Evolutionary conservation across 2,888 invertebrate species (phyloP).

Genomic region (Trissolcus japonicus): DNA sequence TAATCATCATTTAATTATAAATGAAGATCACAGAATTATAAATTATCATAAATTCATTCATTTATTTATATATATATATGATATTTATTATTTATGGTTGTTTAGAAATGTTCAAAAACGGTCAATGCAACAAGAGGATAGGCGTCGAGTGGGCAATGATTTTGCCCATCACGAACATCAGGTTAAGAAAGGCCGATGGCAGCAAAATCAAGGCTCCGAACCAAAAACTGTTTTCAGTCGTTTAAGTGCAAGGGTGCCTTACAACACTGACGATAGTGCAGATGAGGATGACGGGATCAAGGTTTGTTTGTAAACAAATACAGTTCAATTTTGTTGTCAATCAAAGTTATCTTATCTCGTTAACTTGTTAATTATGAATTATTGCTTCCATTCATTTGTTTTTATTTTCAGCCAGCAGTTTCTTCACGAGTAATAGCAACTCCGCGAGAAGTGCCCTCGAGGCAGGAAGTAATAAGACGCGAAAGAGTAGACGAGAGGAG

Average conservation of each 20-base stretch:
- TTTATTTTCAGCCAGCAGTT: constrained; percentile 78
- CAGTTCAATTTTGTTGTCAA: not conserved
- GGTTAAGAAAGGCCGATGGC: constrained; percentile 70
- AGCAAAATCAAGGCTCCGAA: constrained; percentile 64
- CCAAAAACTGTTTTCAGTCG: constrained; percentile 75
- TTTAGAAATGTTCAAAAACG: constrained; percentile 69
- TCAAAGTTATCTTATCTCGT: not conserved
- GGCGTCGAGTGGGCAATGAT: constrained; percentile 67
- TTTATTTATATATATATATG: no score
- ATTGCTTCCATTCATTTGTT: not conserved
- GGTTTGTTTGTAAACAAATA: constrained; percentile 4
- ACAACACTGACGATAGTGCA: constrained; percentile 73
- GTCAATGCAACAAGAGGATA: constrained; percentile 72
- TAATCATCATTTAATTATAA: no score
- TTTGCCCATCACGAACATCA: constrained; percentile 67
- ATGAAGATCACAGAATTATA: no score
- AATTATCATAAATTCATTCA: no score
- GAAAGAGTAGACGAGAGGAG: constrained; percentile 90
- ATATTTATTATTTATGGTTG: no score
- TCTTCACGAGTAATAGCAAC: constrained; percentile 89
- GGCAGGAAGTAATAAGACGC: constrained; percentile 88
- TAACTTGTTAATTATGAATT: not conserved
- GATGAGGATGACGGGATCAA: constrained; percentile 71
- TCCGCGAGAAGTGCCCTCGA: constrained; percentile 88
- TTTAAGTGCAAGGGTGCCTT: constrained; percentile 72